These are phyloP conservation scores for Dascyllus trimaculatus DNA, from an alignment of 2,113 vertebrate genomes.

Conservation along the genomic window DNA sequence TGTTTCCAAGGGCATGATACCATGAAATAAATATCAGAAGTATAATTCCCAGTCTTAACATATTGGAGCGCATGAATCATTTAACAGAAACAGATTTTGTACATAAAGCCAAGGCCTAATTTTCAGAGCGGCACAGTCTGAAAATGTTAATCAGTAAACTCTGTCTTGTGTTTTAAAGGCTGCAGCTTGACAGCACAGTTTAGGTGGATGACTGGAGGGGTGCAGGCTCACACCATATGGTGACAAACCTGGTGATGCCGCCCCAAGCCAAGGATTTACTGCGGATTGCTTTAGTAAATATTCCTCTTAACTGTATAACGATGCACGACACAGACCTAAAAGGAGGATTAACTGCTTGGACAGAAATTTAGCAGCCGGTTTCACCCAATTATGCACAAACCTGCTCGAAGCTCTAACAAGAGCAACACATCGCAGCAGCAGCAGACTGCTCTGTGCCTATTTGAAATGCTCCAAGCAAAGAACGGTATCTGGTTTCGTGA, in stretches of 20 bases:
- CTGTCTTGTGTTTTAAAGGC: conserved; percentile 57
- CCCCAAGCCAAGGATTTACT: conserved; percentile 76
- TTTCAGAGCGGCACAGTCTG: conserved; percentile 64
- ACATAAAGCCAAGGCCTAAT: conserved; percentile 80
- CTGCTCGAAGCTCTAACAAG: conserved; percentile 17
- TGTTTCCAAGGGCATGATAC: conserved; percentile 83
- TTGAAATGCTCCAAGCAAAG: conserved; percentile 14
- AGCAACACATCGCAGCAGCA: not conserved
- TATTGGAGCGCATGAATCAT: conserved; percentile 81
- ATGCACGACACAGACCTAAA: conserved; percentile 59
- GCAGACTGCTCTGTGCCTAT: conserved; percentile 7
- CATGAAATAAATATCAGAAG: conserved; percentile 84
- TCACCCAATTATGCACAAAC: conserved; percentile 20
- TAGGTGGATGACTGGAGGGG: conserved; percentile 74
- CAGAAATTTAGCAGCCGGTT: conserved; percentile 42
- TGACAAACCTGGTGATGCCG: conserved; percentile 74
- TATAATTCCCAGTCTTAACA: conserved; percentile 82
- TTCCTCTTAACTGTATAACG: conserved; percentile 74
- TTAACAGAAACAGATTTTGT: conserved; percentile 80
- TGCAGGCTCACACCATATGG: conserved; percentile 76
- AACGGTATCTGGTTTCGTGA: not conserved
- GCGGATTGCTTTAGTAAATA: conserved; percentile 79
- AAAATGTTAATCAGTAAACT: conserved; percentile 76
- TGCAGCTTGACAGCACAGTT: conserved; percentile 73
- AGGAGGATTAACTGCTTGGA: conserved; percentile 62